Evolutionary conservation across 1,140 invertebrate genomes (phyloP).

Genomic region (Macrobrachium nipponense): DNA sequence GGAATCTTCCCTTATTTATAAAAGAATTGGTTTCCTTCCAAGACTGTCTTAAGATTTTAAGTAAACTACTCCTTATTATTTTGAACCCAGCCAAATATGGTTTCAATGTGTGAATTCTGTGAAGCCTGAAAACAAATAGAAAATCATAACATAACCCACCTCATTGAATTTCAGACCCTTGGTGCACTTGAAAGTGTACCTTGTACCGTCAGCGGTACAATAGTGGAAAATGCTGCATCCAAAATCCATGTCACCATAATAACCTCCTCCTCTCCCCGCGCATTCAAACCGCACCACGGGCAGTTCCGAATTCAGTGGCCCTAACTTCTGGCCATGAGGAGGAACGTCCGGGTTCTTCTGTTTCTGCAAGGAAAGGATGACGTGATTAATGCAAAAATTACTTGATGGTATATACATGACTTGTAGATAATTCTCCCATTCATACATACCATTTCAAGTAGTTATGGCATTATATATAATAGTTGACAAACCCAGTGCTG

Average conservation of each 20-base stretch:
- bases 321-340: constrained; percentile 22
- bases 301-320: constrained; percentile 33
- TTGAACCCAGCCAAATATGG: not conserved
- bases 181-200: constrained; percentile 47
- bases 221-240: constrained; percentile 57
- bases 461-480: too few species aligned
- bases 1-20: too few species aligned
- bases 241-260: constrained; percentile 55
- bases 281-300: constrained; percentile 44
- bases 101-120: not conserved
- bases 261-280: constrained; percentile 1
- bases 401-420: too few species aligned
- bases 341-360: not conserved
- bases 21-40: too few species aligned
- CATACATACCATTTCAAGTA: too few species aligned
- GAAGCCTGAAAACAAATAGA: not conserved
- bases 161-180: constrained; percentile 49
- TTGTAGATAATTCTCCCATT: too few species aligned
- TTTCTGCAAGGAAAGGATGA: not conserved
- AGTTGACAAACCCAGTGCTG: too few species aligned
- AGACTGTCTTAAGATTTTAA: too few species aligned
- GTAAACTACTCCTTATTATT: too few species aligned
- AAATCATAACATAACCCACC: constrained; percentile 4
- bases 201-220: constrained; percentile 13
- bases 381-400: too few species aligned